Base-by-base conservation (phyloP, 2,888 invertebrate genomes). In the Melipona bicolor region DNA sequence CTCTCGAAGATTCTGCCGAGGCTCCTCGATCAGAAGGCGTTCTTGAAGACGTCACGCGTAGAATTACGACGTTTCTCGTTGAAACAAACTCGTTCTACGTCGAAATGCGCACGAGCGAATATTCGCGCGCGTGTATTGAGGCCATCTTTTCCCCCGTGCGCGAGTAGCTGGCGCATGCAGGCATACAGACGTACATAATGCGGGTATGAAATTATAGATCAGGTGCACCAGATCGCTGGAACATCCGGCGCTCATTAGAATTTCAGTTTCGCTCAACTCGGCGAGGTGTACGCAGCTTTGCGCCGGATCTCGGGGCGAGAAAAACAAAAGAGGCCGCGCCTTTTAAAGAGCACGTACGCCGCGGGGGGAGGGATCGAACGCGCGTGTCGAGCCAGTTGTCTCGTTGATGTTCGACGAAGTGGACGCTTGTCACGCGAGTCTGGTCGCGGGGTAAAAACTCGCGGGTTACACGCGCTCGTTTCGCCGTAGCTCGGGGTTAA, bases 151-250 rank as follows among this genome's bases (percentile, higher is more conserved):
- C n/a, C n/a, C 56, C 15, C 56, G 56, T 21, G 69, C 5, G 65
- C 52, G 76, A 50, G 21, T 67, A 69, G 59, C 56, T 54, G 72
- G 73, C 49, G 65, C 67, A 74, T 79, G 77, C 82, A 78, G 81
- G 82, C 81, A 54, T 65, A 67, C 81, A 50, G 36, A 82, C 64
- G 78, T 80, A 88, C 43, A 9, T 43, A 32, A 43, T 85, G 85
- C 87, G 81, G 79, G 83, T 81, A 79, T 73, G 80, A 85, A 88
- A 87, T 88, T 88, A 85, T 79, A 87, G 85, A 88, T 88, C 88
- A 77, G 79, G 71, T 81, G 79, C 69, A 59, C 77, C 71, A 72
- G 81, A 84, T 87, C 81, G 81, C 75, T 65, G 75, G 77, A 77
- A 86, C 76, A 78, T 82, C 83, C 80, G 83, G 77, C 43, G 43